Conservation (phyloP, 2,113 vertebrate genomes). For the Dendropsophus ebraccatus region DNA sequence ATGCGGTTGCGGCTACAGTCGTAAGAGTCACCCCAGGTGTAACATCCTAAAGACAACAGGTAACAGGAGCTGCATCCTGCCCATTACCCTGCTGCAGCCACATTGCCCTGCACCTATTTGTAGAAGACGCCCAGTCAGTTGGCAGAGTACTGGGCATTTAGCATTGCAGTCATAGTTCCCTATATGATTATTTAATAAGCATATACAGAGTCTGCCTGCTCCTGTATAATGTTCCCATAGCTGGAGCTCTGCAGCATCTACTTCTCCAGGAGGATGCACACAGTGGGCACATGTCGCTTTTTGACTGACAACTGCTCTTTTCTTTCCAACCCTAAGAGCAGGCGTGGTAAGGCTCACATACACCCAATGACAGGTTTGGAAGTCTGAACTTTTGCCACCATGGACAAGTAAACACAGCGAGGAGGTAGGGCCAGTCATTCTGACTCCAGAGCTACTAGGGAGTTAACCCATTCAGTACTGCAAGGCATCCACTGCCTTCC, state of each 20-base stretch:
- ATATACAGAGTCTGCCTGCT: neutral
- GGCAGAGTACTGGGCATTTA: too few relatives aligned
- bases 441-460: conserved; percentile 67
- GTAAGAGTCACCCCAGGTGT: too few relatives aligned
- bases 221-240: neutral
- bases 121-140: too few relatives aligned
- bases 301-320: conserved; percentile 43
- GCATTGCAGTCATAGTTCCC: too few relatives aligned
- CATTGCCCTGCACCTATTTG: too few relatives aligned
- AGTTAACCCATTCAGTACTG: conserved; percentile 72
- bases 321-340: conserved; percentile 60
- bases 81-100: too few relatives aligned
- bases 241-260: conserved; percentile 6
- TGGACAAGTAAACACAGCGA: conserved; percentile 75
- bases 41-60: too few relatives aligned
- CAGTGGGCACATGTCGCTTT: neutral
- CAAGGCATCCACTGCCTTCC: neutral
- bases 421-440: conserved; percentile 74
- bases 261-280: neutral
- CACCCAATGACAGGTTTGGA: conserved; percentile 73
- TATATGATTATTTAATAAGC: too few relatives aligned
- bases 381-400: conserved; percentile 83
- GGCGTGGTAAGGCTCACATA: conserved; percentile 58
- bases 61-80: too few relatives aligned
- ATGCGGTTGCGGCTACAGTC: too few relatives aligned